Evolutionary conservation across 2,113 vertebrate species (phyloP), one percentile per base, ranked within the genome.

Genomic region (Entomyzon cyanotis): DNA sequence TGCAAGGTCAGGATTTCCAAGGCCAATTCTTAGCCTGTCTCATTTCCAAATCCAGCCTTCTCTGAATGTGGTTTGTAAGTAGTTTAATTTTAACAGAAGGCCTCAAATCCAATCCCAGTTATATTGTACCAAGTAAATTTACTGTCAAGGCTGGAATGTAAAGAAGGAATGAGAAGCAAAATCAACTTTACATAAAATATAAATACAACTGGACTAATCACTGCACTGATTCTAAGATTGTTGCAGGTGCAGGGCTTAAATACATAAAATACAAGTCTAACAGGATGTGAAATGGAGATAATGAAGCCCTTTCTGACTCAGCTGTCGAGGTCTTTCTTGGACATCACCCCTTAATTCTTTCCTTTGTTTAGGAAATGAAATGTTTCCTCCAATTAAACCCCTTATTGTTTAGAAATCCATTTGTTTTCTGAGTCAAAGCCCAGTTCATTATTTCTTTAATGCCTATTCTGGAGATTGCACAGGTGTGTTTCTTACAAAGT

Each of bases 131-230:
- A 59, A 94, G 89, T 77, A 78, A 92, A 89, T 93, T 85, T 67
- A 84, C 71, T 84, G 55, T 95, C 63, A 88, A 67, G 87, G 16
- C 79, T 93, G 47, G 59, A 80, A 90, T 59, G 23, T 67, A 44
- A 94, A 87, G 68, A 90, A 85, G 59, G 71, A 86, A 91, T 77
- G 55, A 93, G 63, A 93, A 95, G 64, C 70, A 77, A 91, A 95
- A 95, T 84, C 50, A 90, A 70, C 64, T 93, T 95, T 53, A 71
- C 8, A 17, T 17, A 68, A 93, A 92, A 95, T 88, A 92, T 90
- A 97, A 97, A 96, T 96, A 96, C 94, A 97, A 92, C 93, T 96
- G 95, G 75, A 93, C 79, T 96, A 94, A 97, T 96, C 95, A 95
- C 56, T 90, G 76, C 79, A 93, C 39, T 85, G 71, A 96, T 94